Evolutionary conservation across 2,113 vertebrate species (phyloP).

Genomic region (Trogon surrucura): DNA sequence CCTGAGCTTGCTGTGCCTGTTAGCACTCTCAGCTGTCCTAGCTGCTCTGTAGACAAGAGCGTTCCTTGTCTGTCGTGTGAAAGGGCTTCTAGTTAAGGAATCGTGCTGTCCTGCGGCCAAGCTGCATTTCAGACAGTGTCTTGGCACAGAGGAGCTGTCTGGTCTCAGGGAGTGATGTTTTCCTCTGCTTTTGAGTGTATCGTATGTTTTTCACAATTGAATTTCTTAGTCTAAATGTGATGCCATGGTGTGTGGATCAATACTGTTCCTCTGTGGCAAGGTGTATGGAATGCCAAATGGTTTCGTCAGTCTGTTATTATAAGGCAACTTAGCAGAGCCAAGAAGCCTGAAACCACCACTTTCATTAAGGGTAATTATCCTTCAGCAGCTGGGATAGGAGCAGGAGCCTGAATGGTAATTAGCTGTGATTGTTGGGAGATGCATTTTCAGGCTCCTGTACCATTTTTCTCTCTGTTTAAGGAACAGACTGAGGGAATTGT

Average conservation of each 20-base stretch:
- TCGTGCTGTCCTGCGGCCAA: not conserved
- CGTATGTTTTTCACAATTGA: conserved; percentile 32
- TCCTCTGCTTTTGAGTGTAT: conserved; percentile 45
- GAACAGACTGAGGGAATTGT: not conserved
- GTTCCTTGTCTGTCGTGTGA: not conserved
- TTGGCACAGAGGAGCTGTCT: conserved; percentile 8
- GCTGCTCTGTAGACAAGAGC: not conserved
- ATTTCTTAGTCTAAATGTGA: conserved; percentile 25
- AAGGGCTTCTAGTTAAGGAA: not conserved
- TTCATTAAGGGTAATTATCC: conserved; percentile 66
- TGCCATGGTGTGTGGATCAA: conserved; percentile 4
- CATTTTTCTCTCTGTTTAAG: conserved; percentile 35
- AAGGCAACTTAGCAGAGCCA: conserved; percentile 38
- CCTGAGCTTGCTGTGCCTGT: not conserved
- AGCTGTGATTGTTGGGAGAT: conserved; percentile 37
- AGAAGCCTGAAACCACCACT: conserved; percentile 55
- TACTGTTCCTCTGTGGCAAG: conserved; percentile 54
- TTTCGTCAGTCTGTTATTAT: not conserved
- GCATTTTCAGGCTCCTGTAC: conserved; percentile 11
- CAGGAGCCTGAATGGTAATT: conserved; percentile 49
- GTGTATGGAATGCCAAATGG: conserved; percentile 53
- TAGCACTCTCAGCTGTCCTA: not conserved
- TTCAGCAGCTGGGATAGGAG: conserved; percentile 53
- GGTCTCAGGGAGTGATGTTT: conserved; percentile 10
- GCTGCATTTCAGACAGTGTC: not conserved